A percentile compares a stretch with the other conserved stretches of the same genome.
These are phyloP conservation scores for Heteronetta atricapilla DNA, from an alignment of 2,113 vertebrate species.

Conservation along the genomic window DNA sequence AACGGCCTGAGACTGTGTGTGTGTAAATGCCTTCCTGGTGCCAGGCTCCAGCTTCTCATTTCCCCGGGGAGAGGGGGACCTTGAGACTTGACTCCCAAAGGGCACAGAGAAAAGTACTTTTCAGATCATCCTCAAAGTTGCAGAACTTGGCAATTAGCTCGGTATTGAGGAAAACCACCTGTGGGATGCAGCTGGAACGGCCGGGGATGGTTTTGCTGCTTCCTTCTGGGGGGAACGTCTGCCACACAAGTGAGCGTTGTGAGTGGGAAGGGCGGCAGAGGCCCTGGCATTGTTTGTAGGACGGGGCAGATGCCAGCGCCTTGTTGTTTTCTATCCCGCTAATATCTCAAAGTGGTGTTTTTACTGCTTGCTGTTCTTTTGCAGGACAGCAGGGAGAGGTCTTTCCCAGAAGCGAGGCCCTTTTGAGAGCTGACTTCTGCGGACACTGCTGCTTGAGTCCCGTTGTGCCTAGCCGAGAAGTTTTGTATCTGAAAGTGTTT, in stretches of 20 bases:
- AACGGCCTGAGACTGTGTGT: not conserved
- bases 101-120: not conserved
- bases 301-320: not conserved
- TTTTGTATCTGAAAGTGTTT: not conserved
- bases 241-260: not conserved
- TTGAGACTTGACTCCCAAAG: not conserved
- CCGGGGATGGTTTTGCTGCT: not conserved
- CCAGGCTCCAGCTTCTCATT: not conserved
- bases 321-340: not conserved
- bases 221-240: not conserved
- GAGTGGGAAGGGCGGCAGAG: not conserved
- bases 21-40: not conserved
- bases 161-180: not conserved
- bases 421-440: not conserved
- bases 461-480: not conserved
- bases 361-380: not conserved
- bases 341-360: not conserved
- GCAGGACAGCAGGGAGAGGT: not conserved
- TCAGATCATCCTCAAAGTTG: not conserved
- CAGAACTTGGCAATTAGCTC: not conserved
- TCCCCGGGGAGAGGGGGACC: fast-evolving
- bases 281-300: not conserved
- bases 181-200: not conserved
- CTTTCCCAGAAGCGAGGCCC: not conserved
- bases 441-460: not conserved